phyloP scores from a whole-genome alignment of 2,113 vertebrate genomes.

The Cyanistes caeruleus region DNA sequence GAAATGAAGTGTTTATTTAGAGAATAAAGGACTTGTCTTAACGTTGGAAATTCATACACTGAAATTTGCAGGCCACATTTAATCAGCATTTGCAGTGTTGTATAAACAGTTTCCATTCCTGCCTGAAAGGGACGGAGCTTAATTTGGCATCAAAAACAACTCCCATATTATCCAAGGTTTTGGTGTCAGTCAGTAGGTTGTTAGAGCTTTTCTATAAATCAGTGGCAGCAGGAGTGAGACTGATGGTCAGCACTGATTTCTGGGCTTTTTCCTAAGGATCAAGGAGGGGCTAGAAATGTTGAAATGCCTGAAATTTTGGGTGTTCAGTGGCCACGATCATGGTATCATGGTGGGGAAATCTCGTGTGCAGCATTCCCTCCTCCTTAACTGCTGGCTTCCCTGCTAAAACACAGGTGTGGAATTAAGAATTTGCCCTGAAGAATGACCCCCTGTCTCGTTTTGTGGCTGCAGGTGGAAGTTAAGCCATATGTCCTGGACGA shows the following conservation, averaged over 20 bases:
- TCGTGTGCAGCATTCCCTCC: fast-evolving
- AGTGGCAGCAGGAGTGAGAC: background rate
- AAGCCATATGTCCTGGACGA: constrained; percentile 99
- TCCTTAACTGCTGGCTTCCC: background rate
- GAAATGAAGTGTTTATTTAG: background rate
- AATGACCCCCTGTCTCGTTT: background rate
- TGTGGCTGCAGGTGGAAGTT: constrained; percentile 93
- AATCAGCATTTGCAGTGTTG: background rate
- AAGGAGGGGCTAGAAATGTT: background rate
- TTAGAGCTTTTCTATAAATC: background rate
- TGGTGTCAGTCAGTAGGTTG: background rate
- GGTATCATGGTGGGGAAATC: background rate
- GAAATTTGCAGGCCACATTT: background rate
- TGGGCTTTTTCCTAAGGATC: background rate
- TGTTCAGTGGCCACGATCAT: background rate
- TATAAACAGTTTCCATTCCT: background rate
- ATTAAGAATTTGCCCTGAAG: background rate
- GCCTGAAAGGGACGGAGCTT: background rate
- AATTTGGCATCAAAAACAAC: background rate
- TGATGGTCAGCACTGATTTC: background rate
- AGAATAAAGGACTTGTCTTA: background rate
- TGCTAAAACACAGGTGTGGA: background rate
- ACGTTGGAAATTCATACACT: background rate
- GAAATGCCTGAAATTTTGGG: background rate
- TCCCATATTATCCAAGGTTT: background rate